Base-by-base conservation (phyloP, 2,888 invertebrate species). In the Trichogramma evanescens region DNA sequence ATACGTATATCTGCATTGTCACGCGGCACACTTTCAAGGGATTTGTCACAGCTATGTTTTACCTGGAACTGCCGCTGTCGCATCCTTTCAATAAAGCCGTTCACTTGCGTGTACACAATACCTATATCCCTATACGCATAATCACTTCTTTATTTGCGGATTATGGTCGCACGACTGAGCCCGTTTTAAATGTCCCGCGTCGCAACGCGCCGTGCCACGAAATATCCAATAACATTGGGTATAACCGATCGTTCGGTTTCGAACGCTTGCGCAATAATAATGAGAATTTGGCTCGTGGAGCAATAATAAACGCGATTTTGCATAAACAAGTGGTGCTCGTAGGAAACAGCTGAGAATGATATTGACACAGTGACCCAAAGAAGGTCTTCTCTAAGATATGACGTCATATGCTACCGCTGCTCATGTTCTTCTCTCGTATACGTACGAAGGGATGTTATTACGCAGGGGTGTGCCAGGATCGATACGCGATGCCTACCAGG, bases 321-420 rank as follows among this genome's bases (percentile, higher is more conserved):
- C 13, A 13, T 13, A 13, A 13, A 13, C 13, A 13, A 13, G 13
- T 13, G 1, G 13, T 13, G 13, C 13, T 13, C 13, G 13, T 13
- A 13, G 13, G 13, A 13, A 13, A 13, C 13, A 13, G 13, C 13
- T 13, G 13, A 13, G 13, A 13, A 13, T 13, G 13, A 13, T 13
- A 67, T 66, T 66, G 71, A 58, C 72, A 73, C 68, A 74, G 69
- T 77, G 74, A 77, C 77, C 77, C 65, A 76, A 66, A 72, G 64
- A 73, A 72, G 66, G 73, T 70, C 69, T 64, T 70, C 69, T 66
- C 65, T n/a, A 67, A 66, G 65, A 66, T 67, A 69, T 75, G 74
- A 74, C 77, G 74, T 75, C 73, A 76, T 13, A 13, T 13, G 13
- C 13, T 13, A 13, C 13, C 13, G 13, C 13, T 13, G 13, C 13